Conservation (phyloP, 2,888 invertebrate species). For the Oegoconia quadripuncta region DNA sequence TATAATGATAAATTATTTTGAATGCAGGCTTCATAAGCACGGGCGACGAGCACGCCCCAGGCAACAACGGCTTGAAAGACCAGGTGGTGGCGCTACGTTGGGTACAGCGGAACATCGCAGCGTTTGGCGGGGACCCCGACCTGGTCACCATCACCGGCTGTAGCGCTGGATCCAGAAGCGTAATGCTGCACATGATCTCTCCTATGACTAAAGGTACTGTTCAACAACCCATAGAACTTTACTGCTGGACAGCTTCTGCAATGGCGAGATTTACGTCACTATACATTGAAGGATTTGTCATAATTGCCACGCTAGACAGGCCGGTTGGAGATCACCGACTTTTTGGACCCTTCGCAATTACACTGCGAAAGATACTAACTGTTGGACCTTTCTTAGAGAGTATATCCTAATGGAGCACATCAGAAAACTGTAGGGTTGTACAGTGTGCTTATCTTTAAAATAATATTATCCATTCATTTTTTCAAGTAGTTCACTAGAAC, state of each 20-base stretch:
- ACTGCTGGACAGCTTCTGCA: neutral
- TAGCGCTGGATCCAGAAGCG: conserved; percentile 66
- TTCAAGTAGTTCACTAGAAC: too few relatives aligned
- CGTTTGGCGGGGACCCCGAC: conserved; percentile 84
- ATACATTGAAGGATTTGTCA: too few relatives aligned
- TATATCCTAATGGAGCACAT: too few relatives aligned
- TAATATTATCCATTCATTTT: too few relatives aligned
- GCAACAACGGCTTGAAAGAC: conserved; percentile 85
- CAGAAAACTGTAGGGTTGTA: too few relatives aligned
- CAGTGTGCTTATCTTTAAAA: too few relatives aligned
- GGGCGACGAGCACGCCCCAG: conserved; percentile 82
- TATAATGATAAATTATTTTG: neutral
- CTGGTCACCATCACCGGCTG: conserved; percentile 83
- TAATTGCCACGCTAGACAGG: too few relatives aligned
- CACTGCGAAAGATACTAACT: too few relatives aligned
- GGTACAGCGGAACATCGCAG: conserved; percentile 81
- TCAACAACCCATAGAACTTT: too few relatives aligned
- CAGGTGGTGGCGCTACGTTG: conserved; percentile 83
- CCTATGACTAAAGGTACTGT: conserved; percentile 78
- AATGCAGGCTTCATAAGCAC: conserved; percentile 81
- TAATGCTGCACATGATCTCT: conserved; percentile 75
- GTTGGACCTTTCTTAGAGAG: too few relatives aligned
- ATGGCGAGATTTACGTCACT: neutral
- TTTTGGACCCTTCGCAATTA: too few relatives aligned
- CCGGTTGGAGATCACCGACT: too few relatives aligned